These are phyloP conservation scores for Typhlichthys eigenmanni DNA, from an alignment of 2,797 vertebrate genomes.

Conservation along the genomic window DNA sequence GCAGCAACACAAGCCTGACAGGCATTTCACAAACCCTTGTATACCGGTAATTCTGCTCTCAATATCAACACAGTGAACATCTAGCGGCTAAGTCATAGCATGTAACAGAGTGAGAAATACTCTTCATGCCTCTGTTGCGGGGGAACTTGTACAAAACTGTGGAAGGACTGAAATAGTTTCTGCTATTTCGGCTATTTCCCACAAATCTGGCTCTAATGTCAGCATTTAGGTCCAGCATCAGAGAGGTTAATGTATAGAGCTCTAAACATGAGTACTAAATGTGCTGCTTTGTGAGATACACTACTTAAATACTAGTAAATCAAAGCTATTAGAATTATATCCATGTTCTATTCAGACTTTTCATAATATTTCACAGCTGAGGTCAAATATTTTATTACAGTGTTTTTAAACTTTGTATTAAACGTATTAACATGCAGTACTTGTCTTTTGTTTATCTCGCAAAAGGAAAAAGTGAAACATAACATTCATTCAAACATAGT, in stretches of 20 bases:
- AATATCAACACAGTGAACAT: slow-evolving; percentile 4
- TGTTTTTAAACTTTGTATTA: neutral
- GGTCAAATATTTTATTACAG: neutral
- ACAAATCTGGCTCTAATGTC: neutral
- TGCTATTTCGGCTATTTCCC: neutral
- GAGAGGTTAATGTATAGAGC: neutral
- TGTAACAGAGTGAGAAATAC: neutral
- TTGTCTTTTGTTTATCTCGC: slow-evolving; percentile 9
- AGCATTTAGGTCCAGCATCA: slow-evolving; percentile 1
- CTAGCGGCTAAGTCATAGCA: neutral
- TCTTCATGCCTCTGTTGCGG: neutral
- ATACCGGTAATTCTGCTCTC: slow-evolving; percentile 2
- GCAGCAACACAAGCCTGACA: slow-evolving; percentile 21
- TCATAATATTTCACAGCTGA: neutral
- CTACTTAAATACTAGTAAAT: neutral
- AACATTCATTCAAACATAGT: neutral
- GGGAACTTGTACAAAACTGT: neutral
- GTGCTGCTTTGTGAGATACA: too few relatives aligned
- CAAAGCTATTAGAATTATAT: neutral
- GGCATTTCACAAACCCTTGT: slow-evolving; percentile 13
- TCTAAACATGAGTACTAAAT: too few relatives aligned
- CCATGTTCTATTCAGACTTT: neutral
- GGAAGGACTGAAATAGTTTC: neutral
- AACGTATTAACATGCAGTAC: neutral
- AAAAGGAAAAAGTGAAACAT: slow-evolving; percentile 16